Percentiles rank a stretch among this genome's conserved stretches.
These are phyloP conservation scores for Drosophila buzzatii DNA, from an alignment of 2,888 invertebrate genomes.

Conservation along the genomic window DNA sequence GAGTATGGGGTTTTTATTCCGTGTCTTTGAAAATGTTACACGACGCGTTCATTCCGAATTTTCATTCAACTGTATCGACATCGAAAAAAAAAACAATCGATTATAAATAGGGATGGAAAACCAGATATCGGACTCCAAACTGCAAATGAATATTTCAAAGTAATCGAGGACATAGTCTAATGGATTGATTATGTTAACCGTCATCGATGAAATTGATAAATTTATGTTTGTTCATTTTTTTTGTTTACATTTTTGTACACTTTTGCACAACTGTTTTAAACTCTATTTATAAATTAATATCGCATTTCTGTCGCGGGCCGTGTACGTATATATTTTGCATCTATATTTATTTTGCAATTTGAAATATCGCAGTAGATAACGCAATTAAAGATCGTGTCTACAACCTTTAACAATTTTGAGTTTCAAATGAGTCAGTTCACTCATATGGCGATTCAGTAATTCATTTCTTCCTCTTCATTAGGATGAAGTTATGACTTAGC, in stretches of 20 bases:
- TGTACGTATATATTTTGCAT: background rate
- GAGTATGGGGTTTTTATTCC: slow-evolving; percentile 15
- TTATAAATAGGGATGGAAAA: slow-evolving; percentile 15
- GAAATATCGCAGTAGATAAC: background rate
- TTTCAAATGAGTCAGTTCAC: background rate
- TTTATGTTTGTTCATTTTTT: background rate
- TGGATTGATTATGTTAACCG: background rate
- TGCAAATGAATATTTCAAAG: background rate
- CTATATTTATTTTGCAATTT: background rate
- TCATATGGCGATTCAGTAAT: background rate
- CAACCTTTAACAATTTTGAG: background rate
- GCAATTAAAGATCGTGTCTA: background rate
- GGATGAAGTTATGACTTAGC: background rate
- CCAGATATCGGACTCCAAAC: background rate
- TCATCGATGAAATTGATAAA: background rate
- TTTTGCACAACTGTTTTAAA: too few relatives aligned
- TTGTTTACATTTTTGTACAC: background rate
- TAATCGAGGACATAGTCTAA: background rate
- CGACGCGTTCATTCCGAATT: slow-evolving; percentile 54
- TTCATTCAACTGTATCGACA: slow-evolving; percentile 41
- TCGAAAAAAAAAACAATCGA: slow-evolving; percentile 18
- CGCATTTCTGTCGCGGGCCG: background rate
- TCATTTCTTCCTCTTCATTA: background rate
- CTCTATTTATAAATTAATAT: too few relatives aligned
- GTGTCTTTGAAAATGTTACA: slow-evolving; percentile 27